Percentiles rank a stretch among this genome's conserved stretches.
These are phyloP conservation scores for Drosophila macrospina DNA, from an alignment of 2,888 invertebrate species.

Conservation along the genomic window DNA sequence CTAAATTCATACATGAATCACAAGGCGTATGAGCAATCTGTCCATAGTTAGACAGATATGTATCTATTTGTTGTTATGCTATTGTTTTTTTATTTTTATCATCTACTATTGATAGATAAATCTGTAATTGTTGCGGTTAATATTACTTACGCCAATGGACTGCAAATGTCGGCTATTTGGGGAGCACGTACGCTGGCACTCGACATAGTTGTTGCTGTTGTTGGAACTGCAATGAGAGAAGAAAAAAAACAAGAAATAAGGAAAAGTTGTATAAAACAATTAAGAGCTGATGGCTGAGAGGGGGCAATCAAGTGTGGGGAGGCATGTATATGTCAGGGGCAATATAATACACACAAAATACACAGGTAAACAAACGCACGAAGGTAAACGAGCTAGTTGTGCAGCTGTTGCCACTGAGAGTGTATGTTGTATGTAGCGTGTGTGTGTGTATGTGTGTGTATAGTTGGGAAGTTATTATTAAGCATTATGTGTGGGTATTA, in stretches of 20 bases:
- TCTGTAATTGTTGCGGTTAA: slow-evolving; percentile 7
- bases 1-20: slow-evolving; percentile 57
- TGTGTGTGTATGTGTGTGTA: background rate
- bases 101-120: slow-evolving; percentile 4
- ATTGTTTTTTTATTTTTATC: background rate
- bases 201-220: slow-evolving; percentile 86
- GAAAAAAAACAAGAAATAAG: slow-evolving; percentile 58
- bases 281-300: background rate
- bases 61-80: background rate
- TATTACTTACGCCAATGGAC: slow-evolving; percentile 84
- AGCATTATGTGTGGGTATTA: slow-evolving; percentile 37
- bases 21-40: slow-evolving; percentile 62
- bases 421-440: background rate
- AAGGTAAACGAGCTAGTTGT: slow-evolving; percentile 74
- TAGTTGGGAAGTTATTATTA: slow-evolving; percentile 41
- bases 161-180: slow-evolving; percentile 85
- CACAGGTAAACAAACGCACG: slow-evolving; percentile 56
- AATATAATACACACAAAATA: slow-evolving; percentile 29
- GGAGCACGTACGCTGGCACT: slow-evolving; percentile 87
- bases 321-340: slow-evolving; percentile 53
- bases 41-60: slow-evolving; percentile 36
- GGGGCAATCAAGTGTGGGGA: slow-evolving; percentile 5
- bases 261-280: slow-evolving; percentile 49
- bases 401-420: slow-evolving; percentile 49
- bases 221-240: slow-evolving; percentile 82